Conservation (phyloP, 2,888 invertebrate genomes). For the Harpagoxenus sublaevis region DNA sequence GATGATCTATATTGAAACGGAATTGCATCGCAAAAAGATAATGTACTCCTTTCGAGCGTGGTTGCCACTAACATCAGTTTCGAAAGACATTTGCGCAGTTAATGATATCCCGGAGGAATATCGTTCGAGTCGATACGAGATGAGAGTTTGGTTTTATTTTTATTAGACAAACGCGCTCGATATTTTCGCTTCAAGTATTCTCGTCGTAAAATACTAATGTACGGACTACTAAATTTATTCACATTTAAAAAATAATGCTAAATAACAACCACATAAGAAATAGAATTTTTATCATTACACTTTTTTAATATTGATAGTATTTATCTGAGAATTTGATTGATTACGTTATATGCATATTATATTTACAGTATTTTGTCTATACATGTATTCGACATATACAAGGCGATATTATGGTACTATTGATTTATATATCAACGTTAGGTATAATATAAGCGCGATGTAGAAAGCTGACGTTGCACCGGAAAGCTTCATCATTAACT, state of each 20-base stretch:
- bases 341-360: not conserved
- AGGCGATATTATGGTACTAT: not conserved
- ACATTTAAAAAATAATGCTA: not conserved
- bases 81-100: constrained; percentile 70
- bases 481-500: constrained; percentile 38
- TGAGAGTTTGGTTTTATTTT: constrained; percentile 53
- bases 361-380: not conserved
- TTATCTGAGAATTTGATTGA: not conserved
- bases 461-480: not conserved
- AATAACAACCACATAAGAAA: not conserved
- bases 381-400: not conserved
- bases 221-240: not conserved
- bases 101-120: constrained; percentile 67
- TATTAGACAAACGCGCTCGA: constrained; percentile 33
- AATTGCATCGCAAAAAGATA: constrained; percentile 73
- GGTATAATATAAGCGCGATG: not conserved
- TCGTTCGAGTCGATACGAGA: constrained; percentile 45
- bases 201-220: not conserved
- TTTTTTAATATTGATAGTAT: not conserved
- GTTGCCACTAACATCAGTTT: constrained; percentile 61
- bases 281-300: not conserved
- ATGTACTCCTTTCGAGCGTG: constrained; percentile 68
- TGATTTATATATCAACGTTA: constrained; percentile 23
- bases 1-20: constrained; percentile 76
- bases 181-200: not conserved